Evolutionary conservation across 2,113 vertebrate genomes (phyloP).

Genomic region (Eidolon helvum): DNA sequence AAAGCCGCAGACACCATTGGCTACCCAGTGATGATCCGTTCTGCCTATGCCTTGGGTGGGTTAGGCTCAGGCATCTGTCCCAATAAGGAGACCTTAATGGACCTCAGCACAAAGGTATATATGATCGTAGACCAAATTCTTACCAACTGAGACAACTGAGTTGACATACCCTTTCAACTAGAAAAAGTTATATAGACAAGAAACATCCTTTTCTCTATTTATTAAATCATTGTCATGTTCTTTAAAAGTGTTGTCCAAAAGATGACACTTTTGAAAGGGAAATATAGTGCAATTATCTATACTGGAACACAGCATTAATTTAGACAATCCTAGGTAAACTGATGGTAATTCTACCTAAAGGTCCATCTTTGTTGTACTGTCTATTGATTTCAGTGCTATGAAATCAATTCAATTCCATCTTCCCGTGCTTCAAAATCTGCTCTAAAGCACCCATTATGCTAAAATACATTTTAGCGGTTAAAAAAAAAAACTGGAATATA

Average conservation of each 20-base stretch:
- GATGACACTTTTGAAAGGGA: background rate
- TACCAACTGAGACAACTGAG: background rate
- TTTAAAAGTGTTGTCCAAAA: background rate
- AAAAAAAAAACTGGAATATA: background rate
- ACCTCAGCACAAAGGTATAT: slow-evolving; percentile 91
- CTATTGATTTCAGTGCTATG: background rate
- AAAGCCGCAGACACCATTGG: slow-evolving; percentile 92
- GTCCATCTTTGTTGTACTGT: background rate
- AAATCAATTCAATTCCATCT: slow-evolving; percentile 8
- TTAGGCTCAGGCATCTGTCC: slow-evolving; percentile 94
- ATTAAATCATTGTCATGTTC: background rate
- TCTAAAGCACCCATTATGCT: background rate
- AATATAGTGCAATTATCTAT: background rate
- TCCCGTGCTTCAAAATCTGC: background rate
- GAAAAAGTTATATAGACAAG: background rate
- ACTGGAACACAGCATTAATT: background rate
- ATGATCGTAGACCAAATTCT: background rate
- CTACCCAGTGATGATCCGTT: slow-evolving; percentile 96
- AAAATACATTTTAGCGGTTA: slow-evolving; percentile 38
- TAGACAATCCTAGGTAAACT: background rate
- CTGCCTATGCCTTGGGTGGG: slow-evolving; percentile 95
- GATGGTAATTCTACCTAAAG: background rate
- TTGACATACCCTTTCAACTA: background rate
- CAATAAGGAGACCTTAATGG: slow-evolving; percentile 87
- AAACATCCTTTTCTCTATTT: background rate